Evolutionary conservation across 2,888 invertebrate genomes (phyloP), one percentile per base, ranked within the genome.

Genomic region (Venustoraphidia nigricollis): DNA sequence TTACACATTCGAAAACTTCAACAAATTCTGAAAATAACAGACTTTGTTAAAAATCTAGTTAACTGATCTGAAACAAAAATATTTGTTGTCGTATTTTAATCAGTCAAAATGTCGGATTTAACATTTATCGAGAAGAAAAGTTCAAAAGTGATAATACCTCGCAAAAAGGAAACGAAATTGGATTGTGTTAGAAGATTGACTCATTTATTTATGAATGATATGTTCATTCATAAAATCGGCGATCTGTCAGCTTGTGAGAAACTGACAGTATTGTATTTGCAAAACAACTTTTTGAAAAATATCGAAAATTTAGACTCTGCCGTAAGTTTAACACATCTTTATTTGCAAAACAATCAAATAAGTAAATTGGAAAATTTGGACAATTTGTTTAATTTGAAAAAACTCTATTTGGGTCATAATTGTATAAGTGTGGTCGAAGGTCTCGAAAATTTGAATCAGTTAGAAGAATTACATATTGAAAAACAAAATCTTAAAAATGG

Each of bases 311-410:
- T 82, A 35, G 68, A 73, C 39, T 57, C 60, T 5, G 62, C 76
- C n/a, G 57, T 57, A 10, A 72, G 73, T 52, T 61, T 87, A 41
- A 70, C 73, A 14, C 75, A 79, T 53, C 70, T 83, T 13, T 92
- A 83, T 66, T 72, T 86, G 39, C 92, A 89, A 60, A 84, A 83
- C 59, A 95, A 94, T 62, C 75, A 76, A 56, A 80, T 95, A 54
- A 65, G 72, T 1, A 77, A 77, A 61, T 78, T 94, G 17, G 75
- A 83, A 61, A 84, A 87, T 57, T 60, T 93, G 8, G 70, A 79
- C 44, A 63, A 68, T 27, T 68, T 88, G 47, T 66, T 63, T 36
- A 80, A 81, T 52, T 66, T 94, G 46, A 80, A 79, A 54, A 87
- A 90, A 62, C 61, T 95, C 3, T 92, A 88, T 62, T 63, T 85